A percentile compares a stretch with the other conserved stretches of the same genome.
Conservation (phyloP, 1,140 invertebrate genomes). For the Leguminivora glycinivorella region DNA sequence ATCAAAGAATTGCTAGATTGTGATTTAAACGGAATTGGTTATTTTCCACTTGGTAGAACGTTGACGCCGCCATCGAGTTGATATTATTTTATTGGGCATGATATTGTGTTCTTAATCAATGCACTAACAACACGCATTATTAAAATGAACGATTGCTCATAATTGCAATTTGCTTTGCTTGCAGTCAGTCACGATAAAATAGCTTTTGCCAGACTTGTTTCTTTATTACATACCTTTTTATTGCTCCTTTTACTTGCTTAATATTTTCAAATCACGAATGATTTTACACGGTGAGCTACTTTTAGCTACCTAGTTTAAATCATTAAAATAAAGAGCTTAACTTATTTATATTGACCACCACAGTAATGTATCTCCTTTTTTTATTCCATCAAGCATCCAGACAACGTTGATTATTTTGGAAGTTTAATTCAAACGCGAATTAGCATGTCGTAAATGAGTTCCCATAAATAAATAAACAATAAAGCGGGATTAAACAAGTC, state of each 20-base stretch:
- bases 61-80: conserved; percentile 54
- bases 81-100: conserved; percentile 73
- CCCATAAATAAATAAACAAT: conserved; percentile 74
- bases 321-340: neutral
- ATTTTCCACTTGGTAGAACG: conserved; percentile 69
- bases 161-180: conserved; percentile 39
- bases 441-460: conserved; percentile 5
- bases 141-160: conserved; percentile 40
- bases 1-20: conserved; percentile 76
- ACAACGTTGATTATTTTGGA: neutral
- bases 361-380: neutral
- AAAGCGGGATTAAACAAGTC: conserved; percentile 71
- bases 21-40: conserved; percentile 76
- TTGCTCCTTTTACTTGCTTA: neutral
- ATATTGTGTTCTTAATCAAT: conserved; percentile 63
- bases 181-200: conserved; percentile 16
- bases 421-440: neutral
- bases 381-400: neutral
- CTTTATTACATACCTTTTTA: neutral
- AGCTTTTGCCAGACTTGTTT: neutral
- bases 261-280: neutral
- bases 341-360: no score
- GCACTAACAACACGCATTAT: conserved; percentile 44
- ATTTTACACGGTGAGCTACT: neutral
- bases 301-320: no score